Base-by-base conservation (phyloP, 2,888 invertebrate genomes). In the Drosophila limbata region DNA sequence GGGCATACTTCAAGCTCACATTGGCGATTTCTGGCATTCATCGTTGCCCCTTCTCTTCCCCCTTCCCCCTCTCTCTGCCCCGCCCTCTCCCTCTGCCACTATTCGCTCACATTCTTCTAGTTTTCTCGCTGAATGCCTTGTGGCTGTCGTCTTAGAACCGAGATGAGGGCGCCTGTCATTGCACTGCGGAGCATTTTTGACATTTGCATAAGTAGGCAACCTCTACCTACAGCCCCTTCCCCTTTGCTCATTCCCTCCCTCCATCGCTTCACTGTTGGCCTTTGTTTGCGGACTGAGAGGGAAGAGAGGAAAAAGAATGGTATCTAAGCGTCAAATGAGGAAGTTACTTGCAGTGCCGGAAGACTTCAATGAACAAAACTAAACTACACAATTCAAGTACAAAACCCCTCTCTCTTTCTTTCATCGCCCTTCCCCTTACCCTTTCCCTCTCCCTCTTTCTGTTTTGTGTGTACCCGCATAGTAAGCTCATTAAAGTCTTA, bases 141-240 rank as follows among this genome's bases (percentile, higher is more conserved):
- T 61, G 62, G 50, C 44, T 52, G 67, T 60, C 59, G 52, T 50
- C 56, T 65, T 57, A 48, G 51, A 44, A 35, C 50, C 13, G 51
- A 56, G 55, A 56, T 56, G 55, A 56, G 55, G 55, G 35, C 44
- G 55, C 44, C 82, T 83, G 84, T 79, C 79, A 75, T 77, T 84
- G 81, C 77, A 83, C 84, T 70, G 67, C 73, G 62, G 68, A 81
- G 83, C 70, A 84, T 83, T 83, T 83, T 79, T 81, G 79, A 83
- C 81, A 84, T 83, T 81, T 84, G 79, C 81, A 79, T 84, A 77
- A 77, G 84, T 69, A 75, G 80, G 68, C 73, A 66, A 69, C 59
- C 39, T 33, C 31, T 15, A 15, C 19, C 33, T 8, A 17, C n/a
- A 8, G 11, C 10, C 15, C 35, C 19, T 15, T 3, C 19, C 10